Evolutionary conservation across 1,140 invertebrate genomes (phyloP).

Genomic region (Potamilus streckersoni): DNA sequence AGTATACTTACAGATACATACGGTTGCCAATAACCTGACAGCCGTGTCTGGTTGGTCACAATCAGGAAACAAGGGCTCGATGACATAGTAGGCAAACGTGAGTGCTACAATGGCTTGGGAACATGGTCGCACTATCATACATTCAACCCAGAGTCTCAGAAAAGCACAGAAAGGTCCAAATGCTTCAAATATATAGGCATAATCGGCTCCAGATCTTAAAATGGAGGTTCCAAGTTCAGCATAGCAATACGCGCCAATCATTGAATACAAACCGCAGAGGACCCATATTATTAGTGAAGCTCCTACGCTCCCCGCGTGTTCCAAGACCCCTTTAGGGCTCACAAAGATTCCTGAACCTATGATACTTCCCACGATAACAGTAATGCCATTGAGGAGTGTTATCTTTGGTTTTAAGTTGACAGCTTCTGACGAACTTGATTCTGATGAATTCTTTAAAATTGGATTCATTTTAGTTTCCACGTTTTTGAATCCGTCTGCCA

Average conservation of each 20-base stretch:
- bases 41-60: constrained; percentile 63
- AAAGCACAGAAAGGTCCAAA: constrained; percentile 67
- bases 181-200: constrained; percentile 66
- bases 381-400: constrained; percentile 60
- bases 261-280: constrained; percentile 82
- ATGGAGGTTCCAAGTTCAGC: constrained; percentile 65
- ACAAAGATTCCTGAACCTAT: constrained; percentile 91
- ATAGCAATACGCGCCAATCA: constrained; percentile 72
- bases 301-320: constrained; percentile 87
- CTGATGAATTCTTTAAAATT: constrained; percentile 4
- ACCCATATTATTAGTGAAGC: constrained; percentile 86
- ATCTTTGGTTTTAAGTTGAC: constrained; percentile 62
- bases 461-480: background rate
- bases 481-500: too few relatives aligned
- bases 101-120: constrained; percentile 70
- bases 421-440: constrained; percentile 19
- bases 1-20: constrained; percentile 65
- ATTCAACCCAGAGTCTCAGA: constrained; percentile 72
- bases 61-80: constrained; percentile 66
- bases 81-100: constrained; percentile 67
- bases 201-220: constrained; percentile 63
- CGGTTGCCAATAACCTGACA: constrained; percentile 57
- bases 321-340: constrained; percentile 89
- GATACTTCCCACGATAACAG: constrained; percentile 66
- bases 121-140: constrained; percentile 80